These are phyloP conservation scores for Empidonax traillii DNA, from an alignment of 2,113 vertebrate species.

Conservation along the genomic window DNA sequence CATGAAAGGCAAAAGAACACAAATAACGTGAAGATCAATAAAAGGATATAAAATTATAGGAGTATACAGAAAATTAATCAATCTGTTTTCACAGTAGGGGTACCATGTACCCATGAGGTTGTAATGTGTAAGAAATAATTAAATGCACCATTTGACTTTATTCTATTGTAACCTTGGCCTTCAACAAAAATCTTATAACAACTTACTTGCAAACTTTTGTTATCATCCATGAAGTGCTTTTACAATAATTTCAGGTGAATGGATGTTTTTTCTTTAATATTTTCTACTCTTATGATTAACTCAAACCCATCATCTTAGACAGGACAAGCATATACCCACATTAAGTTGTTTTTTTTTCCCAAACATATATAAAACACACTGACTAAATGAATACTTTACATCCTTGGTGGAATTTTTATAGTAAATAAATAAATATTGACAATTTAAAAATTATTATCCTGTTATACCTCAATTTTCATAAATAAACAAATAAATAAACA, in stretches of 20 bases:
- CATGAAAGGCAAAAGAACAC: conserved; percentile 21
- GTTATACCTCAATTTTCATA: neutral
- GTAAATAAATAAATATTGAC: neutral
- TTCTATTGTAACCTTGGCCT: conserved; percentile 57
- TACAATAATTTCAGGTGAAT: neutral
- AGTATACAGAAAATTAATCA: neutral
- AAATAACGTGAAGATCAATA: conserved; percentile 12
- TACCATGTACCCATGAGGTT: neutral
- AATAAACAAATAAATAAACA: neutral
- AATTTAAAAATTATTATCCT: neutral
- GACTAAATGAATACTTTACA: neutral
- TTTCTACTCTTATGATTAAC: neutral
- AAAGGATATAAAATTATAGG: neutral
- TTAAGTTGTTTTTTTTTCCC: neutral
- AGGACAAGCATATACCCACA: neutral
- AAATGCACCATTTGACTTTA: conserved; percentile 67
- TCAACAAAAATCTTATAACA: neutral
- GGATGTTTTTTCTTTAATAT: neutral
- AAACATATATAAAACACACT: neutral
- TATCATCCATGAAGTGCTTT: neutral
- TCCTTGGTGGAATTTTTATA: neutral
- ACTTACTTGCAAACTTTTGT: neutral
- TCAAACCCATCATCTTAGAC: neutral
- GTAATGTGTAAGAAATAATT: conserved; percentile 18
- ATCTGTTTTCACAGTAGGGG: neutral